Evolutionary conservation across 1,140 invertebrate genomes (phyloP).

Genomic region (Rhynchophorus ferrugineus): DNA sequence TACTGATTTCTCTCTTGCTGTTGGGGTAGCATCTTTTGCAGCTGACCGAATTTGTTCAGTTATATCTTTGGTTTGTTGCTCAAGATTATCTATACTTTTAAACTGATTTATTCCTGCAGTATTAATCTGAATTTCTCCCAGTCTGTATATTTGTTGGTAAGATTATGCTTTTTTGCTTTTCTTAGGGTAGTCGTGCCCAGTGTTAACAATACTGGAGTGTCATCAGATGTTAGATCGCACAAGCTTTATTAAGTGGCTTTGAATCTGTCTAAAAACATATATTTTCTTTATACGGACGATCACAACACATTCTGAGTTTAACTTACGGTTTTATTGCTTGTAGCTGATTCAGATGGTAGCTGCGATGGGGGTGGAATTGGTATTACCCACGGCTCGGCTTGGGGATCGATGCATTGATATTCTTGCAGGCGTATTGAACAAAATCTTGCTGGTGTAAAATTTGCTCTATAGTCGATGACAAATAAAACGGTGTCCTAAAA

Average conservation of each 20-base stretch:
- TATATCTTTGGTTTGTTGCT: no score
- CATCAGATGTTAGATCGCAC: no score
- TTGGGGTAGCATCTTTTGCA: no score
- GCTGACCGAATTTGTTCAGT: no score
- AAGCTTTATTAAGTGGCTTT: slow-evolving; percentile 42
- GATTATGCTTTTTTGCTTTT: no score
- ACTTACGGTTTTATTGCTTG: neutral
- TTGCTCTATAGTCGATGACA: neutral
- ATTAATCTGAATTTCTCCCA: no score
- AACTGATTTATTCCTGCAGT: no score
- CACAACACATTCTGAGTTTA: neutral
- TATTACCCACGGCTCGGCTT: neutral
- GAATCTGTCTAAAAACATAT: slow-evolving; percentile 6
- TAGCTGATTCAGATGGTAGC: neutral
- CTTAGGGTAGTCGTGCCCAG: no score
- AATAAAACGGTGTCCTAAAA: neutral
- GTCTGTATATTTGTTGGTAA: no score
- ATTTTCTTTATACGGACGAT: neutral
- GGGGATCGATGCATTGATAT: neutral
- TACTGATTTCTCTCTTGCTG: no score
- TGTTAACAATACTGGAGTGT: no score
- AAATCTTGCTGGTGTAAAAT: neutral
- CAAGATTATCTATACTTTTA: no score
- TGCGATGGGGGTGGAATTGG: neutral
- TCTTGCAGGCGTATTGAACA: neutral